phyloP scores from a whole-genome alignment of 2,797 vertebrate genomes.

The Sparidentex hasta region DNA sequence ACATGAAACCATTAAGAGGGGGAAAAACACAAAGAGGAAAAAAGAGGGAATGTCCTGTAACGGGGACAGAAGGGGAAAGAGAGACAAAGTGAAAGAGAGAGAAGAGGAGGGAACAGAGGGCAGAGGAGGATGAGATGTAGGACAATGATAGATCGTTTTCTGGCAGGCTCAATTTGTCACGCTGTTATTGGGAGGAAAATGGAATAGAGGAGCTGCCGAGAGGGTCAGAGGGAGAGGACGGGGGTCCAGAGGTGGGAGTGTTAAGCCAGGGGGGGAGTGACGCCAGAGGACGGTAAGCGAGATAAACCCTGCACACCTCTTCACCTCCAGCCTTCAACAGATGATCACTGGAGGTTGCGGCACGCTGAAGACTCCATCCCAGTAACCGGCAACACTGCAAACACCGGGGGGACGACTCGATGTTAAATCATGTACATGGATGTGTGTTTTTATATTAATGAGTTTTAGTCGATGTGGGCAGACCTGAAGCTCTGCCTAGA shows the following conservation, averaged over 20 bases:
- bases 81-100: conserved; percentile 44
- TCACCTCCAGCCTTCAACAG: conserved; percentile 54
- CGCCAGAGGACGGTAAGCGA: conserved; percentile 52
- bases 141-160: conserved; percentile 83
- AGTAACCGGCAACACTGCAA: not conserved
- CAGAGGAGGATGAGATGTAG: conserved; percentile 76
- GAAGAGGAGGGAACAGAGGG: conserved; percentile 66
- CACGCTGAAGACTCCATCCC: conserved; percentile 34
- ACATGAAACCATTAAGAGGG: conserved; percentile 73
- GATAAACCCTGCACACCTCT: conserved; percentile 67
- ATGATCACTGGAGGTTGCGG: conserved; percentile 46
- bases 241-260: conserved; percentile 66
- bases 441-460: not conserved
- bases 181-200: conserved; percentile 81
- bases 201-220: conserved; percentile 75
- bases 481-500: not conserved
- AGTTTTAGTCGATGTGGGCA: not conserved
- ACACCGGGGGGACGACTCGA: not conserved
- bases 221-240: conserved; percentile 65
- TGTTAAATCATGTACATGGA: not conserved
- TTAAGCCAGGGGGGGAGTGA: conserved; percentile 56
- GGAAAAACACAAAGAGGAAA: conserved; percentile 67
- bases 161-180: conserved; percentile 83
- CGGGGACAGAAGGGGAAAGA: conserved; percentile 55
- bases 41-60: conserved; percentile 71